phyloP scores from a whole-genome alignment of 2,797 vertebrate genomes.

The Muscicapa comitata region DNA sequence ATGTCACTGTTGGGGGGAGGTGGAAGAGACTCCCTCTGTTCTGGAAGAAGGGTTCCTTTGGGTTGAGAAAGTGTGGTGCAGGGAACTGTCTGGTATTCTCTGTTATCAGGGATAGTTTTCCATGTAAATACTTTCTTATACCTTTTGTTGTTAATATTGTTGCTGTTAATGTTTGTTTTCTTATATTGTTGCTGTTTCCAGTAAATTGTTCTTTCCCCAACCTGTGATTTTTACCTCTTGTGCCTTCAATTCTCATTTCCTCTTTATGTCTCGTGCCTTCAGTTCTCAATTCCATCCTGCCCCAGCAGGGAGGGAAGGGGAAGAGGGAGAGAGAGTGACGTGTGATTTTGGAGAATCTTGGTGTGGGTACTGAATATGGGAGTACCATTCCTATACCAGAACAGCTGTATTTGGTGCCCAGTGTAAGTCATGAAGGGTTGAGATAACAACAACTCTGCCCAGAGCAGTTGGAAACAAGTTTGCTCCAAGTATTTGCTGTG shows the following conservation, averaged over 20 bases:
- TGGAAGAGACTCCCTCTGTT: neutral
- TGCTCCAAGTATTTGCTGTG: too few species aligned
- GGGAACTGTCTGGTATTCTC: neutral
- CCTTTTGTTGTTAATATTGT: neutral
- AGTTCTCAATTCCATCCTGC: neutral
- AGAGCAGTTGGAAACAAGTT: neutral
- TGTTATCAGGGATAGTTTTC: neutral
- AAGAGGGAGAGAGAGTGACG: rapidly evolving
- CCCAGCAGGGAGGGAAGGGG: neutral
- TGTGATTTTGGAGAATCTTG: neutral
- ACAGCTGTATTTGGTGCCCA: rapidly evolving
- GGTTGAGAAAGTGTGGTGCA: neutral
- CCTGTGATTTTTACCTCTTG: neutral
- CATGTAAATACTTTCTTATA: neutral
- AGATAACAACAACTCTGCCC: neutral
- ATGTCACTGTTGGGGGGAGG: rapidly evolving
- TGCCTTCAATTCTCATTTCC: neutral
- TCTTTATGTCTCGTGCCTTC: neutral
- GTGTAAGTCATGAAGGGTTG: too few species aligned
- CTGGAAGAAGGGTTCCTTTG: neutral
- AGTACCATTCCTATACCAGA: neutral
- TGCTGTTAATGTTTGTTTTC: neutral
- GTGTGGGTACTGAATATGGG: neutral
- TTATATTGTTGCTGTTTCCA: neutral
- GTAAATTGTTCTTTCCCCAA: neutral